A percentile compares a stretch with the other conserved stretches of the same genome.
Evolutionary conservation across 2,113 vertebrate genomes (phyloP).

Genomic region (Sinosuthora webbiana): DNA sequence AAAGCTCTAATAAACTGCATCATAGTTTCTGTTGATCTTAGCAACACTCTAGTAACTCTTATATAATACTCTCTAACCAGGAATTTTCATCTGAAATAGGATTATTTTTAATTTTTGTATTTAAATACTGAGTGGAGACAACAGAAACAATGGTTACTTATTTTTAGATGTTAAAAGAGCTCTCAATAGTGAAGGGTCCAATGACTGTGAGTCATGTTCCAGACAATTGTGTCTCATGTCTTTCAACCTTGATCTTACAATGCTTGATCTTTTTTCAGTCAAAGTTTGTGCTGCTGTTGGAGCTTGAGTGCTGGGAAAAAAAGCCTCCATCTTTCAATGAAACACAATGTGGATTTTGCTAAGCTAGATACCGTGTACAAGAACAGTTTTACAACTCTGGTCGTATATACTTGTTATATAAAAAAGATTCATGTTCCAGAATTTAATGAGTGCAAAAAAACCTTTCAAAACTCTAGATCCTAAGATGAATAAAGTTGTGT

Average conservation of each 20-base stretch:
- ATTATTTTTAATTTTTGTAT: background rate
- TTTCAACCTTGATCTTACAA: background rate
- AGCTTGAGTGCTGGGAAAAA: background rate
- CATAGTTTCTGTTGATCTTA: background rate
- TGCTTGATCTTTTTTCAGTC: rapidly evolving
- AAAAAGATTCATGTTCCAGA: background rate
- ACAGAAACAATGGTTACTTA: background rate
- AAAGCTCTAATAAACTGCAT: background rate
- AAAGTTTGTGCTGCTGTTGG: background rate
- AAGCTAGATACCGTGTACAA: background rate
- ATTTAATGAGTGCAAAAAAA: background rate
- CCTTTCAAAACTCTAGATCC: background rate
- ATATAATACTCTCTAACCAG: background rate
- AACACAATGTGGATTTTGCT: background rate
- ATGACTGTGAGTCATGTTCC: background rate
- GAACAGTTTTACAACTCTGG: rapidly evolving
- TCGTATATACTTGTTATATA: background rate
- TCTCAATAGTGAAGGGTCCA: background rate
- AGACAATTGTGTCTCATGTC: background rate
- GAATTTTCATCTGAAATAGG: background rate
- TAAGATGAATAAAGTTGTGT: background rate
- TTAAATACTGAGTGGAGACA: background rate
- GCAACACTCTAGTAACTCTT: background rate
- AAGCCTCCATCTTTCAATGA: background rate
- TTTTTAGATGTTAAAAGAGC: background rate